Base-by-base conservation (phyloP, 1,140 invertebrate species). In the Brachionus rotundiformis region DNA sequence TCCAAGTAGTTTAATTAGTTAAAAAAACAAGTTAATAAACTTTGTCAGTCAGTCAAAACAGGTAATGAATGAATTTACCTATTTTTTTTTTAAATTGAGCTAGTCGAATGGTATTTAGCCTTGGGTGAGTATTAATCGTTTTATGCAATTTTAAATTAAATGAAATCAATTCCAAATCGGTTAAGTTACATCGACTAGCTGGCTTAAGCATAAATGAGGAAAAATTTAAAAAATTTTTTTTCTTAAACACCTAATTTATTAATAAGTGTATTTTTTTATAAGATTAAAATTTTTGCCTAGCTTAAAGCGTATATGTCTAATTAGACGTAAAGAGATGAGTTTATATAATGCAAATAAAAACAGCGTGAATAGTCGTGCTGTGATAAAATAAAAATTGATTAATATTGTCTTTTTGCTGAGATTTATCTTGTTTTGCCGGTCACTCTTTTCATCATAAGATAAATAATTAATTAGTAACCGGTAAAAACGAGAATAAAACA, bases 391-490 rank as follows among this genome's bases (percentile, higher is more conserved):
- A 63, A 63, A 27, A 54, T 54, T 54, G 61, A 63, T 63, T 63
- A 63, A 63, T 11, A 63, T 29, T 68, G 29, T 33, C 31, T 68
- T 68, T 33, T 68, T 68, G 29, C 61, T 33, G 31, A 68, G 31
- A 68, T 68, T 5, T 68, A 68, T 16, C 33, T 19, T 68, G 25
- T 31, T 29, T 13, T n/a, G 23, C 11, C 29, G 25, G 59, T 4
- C 8, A n/a, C 19, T 6, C 13, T n/a, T 19, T 36, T 68, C 8
- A 68, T 68, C 13, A n/a, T 68, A 63, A 16, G 63, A 68, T 68
- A 68, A 16, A 33, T 68, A 68, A 68, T 68, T 68, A 68, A 68
- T 68, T 68, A 68, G 16, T 68, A 68, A 68, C 63, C 63, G 63
- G 63, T 39, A 68, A 23, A 36, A 68, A 33, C n/a, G 16, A 33